A percentile compares a stretch with the other conserved stretches of the same genome.
phyloP scores from a whole-genome alignment of 2,113 vertebrate genomes.

The Ceratotherium simum region DNA sequence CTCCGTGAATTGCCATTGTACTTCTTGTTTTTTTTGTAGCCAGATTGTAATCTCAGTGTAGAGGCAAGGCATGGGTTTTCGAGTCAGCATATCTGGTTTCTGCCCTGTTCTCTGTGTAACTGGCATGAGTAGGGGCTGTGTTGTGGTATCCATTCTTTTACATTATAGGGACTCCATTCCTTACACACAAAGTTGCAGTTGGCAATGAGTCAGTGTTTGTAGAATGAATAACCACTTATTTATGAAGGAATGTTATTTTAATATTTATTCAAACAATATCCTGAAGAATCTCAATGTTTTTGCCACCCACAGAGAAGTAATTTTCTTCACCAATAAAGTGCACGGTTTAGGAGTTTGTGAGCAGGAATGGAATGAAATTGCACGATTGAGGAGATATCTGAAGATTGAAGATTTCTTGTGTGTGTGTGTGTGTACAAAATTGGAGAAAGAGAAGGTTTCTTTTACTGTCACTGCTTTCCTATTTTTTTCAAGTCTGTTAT shows the following conservation, averaged over 20 bases:
- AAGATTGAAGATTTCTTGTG: background rate
- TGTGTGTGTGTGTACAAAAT: background rate
- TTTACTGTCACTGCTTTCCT: background rate
- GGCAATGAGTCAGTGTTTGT: conserved; percentile 4
- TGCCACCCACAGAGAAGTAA: conserved; percentile 42
- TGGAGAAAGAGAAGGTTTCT: background rate
- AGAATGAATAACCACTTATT: conserved; percentile 29
- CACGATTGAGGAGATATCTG: background rate
- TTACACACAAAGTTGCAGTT: background rate
- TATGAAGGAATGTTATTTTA: conserved; percentile 50
- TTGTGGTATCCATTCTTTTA: background rate
- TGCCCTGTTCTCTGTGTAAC: background rate
- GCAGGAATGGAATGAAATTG: background rate
- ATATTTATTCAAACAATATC: conserved; percentile 50
- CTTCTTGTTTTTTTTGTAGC: background rate
- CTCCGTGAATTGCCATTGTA: background rate
- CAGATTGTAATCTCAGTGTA: background rate
- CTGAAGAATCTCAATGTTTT: conserved; percentile 41
- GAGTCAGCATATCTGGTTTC: background rate
- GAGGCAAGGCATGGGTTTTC: background rate
- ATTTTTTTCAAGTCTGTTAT: background rate
- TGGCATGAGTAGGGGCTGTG: background rate
- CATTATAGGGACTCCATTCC: background rate
- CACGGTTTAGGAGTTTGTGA: background rate
- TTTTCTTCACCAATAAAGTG: conserved; percentile 16